Base-by-base conservation (phyloP, 2,113 vertebrate genomes). In the Nycticebus coucang region DNA sequence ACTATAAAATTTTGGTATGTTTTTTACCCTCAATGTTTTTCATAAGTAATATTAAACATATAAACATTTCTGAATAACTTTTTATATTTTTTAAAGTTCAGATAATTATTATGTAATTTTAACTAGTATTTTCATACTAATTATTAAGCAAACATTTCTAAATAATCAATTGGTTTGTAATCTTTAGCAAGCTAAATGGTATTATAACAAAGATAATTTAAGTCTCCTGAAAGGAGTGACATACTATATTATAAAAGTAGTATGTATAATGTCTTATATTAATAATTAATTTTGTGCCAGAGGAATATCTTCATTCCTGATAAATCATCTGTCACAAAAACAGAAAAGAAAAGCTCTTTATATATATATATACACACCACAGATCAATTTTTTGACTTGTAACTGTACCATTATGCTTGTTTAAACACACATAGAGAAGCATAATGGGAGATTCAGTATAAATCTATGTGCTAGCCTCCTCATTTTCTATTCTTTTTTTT, bases 281-380 rank as follows among this genome's bases (percentile, higher is more conserved):
- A 50, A 50, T 50, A 71, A 69, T 66, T 87, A 93, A 86, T 37
- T 91, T 86, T 95, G 9, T 55, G 81, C 22, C 50, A 85, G 35
- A n/a, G 81, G 64, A 64, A 9, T 93, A 87, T 82, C 59, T 79
- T 95, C 33, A 94, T 80, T 19, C 12, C 37, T 74, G 28, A 78
- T 50, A 96, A 92, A 50, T 91, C 57, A 80, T 33, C 92, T 93
- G 45, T 79, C 72, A 96, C 21, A 93, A 86, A 62, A 19, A 87
- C 22, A 86, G 33, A 66, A 74, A 62, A 91, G 1, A 62, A 95
- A 82, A 87, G 35, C 17, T 89, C 45, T 66, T 41, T 35, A 94
- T 62, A 59, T 88, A 75, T 68, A 89, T n/a, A 81, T 59, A 50
- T 8, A 50, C 45, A 50, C 45, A 69, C 22, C 2, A 77, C 9